Evolutionary conservation across 2,113 vertebrate species (phyloP), one percentile per base, ranked within the genome.

Genomic region (Catharus minimus): DNA sequence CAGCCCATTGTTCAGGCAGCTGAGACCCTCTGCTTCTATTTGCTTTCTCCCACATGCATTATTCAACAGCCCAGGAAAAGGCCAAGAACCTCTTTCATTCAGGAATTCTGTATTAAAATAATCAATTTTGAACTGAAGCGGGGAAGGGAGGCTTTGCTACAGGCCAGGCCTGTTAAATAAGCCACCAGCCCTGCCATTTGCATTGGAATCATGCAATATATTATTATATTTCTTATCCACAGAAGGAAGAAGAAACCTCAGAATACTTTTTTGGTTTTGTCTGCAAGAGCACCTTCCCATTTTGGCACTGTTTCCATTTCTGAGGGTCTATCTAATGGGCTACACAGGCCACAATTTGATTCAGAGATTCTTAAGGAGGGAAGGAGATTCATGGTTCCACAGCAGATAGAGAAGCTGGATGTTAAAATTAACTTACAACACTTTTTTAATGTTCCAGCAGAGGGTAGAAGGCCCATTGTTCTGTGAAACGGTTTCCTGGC

Each of bases 91-190:
- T 98, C 98, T 98, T 98, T 98, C 97, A 98, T 99, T 99, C 98
- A 98, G 99, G 98, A 99, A 99, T 99, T 99, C 98, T 98, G 98
- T 99, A 99, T 99, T 99, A 99, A 99, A 99, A 99, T 99, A 99
- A 99, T 99, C 99, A 99, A 99, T 99, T 98, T 98, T 96, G 96
- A 98, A 98, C 98, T 98, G 98, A 97, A 98, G 98, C 97, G 26
- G 94, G 96, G 97, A 98, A 97, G 94, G 97, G 92, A 95, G 95
- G 69, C 94, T 97, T 97, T 97, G 97, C 97, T 97, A 97, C 97
- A 96, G 96, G 95, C 96, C 9, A 89, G 95, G 93, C 96, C 95
- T 97, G 93, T 97, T 97, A 98, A 98, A 98, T 97, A 96, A 97
- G 95, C 96, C 96, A 97, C 97, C 97, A 97, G 97, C 94, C 96